phyloP scores from a whole-genome alignment of 1,140 invertebrate genomes.

The Penaeus chinensis region DNA sequence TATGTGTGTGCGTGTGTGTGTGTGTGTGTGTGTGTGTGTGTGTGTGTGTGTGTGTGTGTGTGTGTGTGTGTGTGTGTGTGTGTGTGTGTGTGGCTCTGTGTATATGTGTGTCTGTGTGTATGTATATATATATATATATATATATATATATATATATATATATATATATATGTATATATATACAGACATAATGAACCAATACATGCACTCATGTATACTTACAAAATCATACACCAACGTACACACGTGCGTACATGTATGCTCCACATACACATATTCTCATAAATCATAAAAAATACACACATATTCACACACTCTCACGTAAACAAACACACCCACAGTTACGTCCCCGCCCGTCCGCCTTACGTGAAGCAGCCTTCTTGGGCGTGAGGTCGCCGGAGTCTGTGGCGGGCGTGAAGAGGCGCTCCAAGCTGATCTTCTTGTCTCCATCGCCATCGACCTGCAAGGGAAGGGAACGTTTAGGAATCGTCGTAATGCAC shows the following conservation, averaged over 20 bases:
- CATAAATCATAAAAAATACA: not conserved
- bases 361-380: slow-evolving; percentile 44
- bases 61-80: too few species aligned
- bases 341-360: too few species aligned
- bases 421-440: slow-evolving; percentile 83
- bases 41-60: too few species aligned
- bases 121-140: too few species aligned
- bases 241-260: slow-evolving; percentile 21
- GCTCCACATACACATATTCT: not conserved
- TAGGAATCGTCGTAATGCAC: not conserved
- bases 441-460: slow-evolving; percentile 65
- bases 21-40: too few species aligned
- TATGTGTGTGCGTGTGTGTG: too few species aligned
- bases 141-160: too few species aligned
- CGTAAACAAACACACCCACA: too few species aligned
- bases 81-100: too few species aligned
- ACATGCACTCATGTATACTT: not conserved
- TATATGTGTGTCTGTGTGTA: too few species aligned
- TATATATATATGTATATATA: too few species aligned
- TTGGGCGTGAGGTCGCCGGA: slow-evolving; percentile 76
- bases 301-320: not conserved
- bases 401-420: slow-evolving; percentile 85
- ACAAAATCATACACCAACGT: not conserved
- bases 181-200: not conserved
- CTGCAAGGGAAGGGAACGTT: slow-evolving; percentile 43